These are phyloP conservation scores for Myiozetetes cayanensis DNA, from an alignment of 2,113 vertebrate genomes.

Conservation along the genomic window DNA sequence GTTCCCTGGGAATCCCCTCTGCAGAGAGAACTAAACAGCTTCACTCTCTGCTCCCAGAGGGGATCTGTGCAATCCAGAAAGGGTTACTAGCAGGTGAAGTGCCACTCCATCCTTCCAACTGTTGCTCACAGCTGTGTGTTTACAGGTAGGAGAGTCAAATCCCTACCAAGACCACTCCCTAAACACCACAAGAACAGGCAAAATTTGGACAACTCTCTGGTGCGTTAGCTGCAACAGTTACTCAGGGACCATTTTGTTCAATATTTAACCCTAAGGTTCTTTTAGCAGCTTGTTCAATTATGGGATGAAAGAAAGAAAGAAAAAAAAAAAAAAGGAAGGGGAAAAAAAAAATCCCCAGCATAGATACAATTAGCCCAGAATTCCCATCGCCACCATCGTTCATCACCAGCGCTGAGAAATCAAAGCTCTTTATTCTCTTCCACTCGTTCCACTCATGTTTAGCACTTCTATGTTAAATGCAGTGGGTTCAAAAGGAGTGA, in stretches of 20 bases:
- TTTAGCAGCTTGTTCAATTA: conserved; percentile 1
- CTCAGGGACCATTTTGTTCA: background rate
- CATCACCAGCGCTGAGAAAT: background rate
- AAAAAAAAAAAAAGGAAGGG: too few relatives aligned
- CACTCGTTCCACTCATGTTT: background rate
- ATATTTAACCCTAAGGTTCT: background rate
- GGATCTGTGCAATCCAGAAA: background rate
- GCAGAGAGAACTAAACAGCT: background rate
- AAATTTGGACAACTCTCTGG: background rate
- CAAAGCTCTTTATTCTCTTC: background rate
- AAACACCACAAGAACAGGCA: background rate
- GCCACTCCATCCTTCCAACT: background rate
- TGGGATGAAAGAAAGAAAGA: background rate
- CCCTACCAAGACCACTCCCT: background rate
- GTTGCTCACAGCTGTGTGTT: background rate
- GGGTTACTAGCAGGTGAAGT: background rate
- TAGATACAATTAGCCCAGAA: background rate
- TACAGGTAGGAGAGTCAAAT: background rate
- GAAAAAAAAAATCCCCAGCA: background rate
- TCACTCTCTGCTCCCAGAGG: fast-evolving
- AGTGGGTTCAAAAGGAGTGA: background rate
- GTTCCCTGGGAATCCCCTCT: background rate
- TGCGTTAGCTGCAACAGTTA: background rate
- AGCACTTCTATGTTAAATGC: background rate
- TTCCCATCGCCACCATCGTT: background rate